A percentile compares a stretch with the other conserved stretches of the same genome.
phyloP scores from a whole-genome alignment of 2,888 invertebrate genomes.

The Pristionchus entomophagus region DNA sequence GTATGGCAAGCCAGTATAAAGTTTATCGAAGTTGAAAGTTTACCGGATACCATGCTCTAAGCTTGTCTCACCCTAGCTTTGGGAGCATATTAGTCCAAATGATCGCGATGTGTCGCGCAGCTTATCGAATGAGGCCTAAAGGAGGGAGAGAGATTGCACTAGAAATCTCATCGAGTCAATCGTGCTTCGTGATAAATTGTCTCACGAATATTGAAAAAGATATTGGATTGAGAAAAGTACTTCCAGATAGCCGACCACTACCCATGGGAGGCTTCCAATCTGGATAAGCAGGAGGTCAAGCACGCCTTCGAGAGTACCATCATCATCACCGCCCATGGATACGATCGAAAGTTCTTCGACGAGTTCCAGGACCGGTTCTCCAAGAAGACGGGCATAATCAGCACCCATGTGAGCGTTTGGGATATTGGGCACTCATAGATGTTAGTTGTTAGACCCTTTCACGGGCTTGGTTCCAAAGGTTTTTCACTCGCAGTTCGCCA shows the following conservation, averaged over 20 bases:
- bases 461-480: background rate
- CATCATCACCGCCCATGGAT: conserved; percentile 75
- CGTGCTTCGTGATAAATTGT: no score
- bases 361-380: conserved; percentile 71
- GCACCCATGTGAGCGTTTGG: conserved; percentile 66
- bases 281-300: conserved; percentile 73
- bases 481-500: conserved; percentile 75
- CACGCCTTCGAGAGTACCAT: conserved; percentile 71
- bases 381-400: conserved; percentile 69
- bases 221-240: no score
- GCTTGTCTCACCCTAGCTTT: no score
- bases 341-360: conserved; percentile 74
- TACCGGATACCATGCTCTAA: no score
- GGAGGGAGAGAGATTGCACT: no score
- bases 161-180: no score
- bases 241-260: conserved; percentile 71
- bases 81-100: no score
- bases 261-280: conserved; percentile 73
- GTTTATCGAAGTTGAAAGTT: no score
- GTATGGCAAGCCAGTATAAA: no score
- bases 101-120: no score
- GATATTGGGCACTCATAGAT: background rate
- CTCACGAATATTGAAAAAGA: no score
- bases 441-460: background rate
- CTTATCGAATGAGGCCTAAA: no score